phyloP scores from a whole-genome alignment of 2,888 invertebrate species.

The Drosophila ochracea region DNA sequence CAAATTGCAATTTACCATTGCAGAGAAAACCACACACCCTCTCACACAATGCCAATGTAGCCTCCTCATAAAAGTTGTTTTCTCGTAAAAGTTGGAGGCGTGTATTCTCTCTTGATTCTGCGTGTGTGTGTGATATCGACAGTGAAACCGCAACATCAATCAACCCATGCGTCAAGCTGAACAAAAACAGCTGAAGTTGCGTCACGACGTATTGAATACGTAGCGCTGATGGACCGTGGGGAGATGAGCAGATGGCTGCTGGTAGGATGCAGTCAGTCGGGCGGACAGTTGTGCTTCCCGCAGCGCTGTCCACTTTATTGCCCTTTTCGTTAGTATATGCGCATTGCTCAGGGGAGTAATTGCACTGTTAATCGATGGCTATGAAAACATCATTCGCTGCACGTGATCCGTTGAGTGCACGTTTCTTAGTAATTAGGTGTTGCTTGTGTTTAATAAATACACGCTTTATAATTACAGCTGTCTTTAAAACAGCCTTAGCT shows the following conservation, averaged over 20 bases:
- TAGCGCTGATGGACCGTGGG: constrained; percentile 7
- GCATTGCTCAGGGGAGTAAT: constrained; percentile 10
- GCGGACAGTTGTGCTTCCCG: constrained; percentile 34
- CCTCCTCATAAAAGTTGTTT: constrained; percentile 28
- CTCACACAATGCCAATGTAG: constrained; percentile 3
- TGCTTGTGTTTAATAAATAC: constrained; percentile 1
- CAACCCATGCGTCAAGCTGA: constrained; percentile 54
- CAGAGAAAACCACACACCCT: constrained; percentile 9
- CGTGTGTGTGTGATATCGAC: constrained; percentile 18
- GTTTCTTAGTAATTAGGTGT: not conserved
- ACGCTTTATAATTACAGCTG: not conserved
- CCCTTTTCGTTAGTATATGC: constrained; percentile 66
- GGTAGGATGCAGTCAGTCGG: constrained; percentile 65
- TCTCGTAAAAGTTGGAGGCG: constrained; percentile 23
- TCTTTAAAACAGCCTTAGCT: not conserved
- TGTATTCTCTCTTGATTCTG: constrained; percentile 7
- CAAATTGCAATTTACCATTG: constrained; percentile 46
- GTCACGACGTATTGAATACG: constrained; percentile 13
- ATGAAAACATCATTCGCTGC: constrained; percentile 1
- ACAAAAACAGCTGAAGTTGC: constrained; percentile 40
- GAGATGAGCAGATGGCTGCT: constrained; percentile 55
- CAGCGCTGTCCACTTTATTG: constrained; percentile 62
- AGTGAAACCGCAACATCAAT: constrained; percentile 68
- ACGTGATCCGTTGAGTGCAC: not conserved
- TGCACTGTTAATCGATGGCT: constrained; percentile 13